Conservation (phyloP, 2,888 invertebrate species). For the Acrobasis repandana region DNA sequence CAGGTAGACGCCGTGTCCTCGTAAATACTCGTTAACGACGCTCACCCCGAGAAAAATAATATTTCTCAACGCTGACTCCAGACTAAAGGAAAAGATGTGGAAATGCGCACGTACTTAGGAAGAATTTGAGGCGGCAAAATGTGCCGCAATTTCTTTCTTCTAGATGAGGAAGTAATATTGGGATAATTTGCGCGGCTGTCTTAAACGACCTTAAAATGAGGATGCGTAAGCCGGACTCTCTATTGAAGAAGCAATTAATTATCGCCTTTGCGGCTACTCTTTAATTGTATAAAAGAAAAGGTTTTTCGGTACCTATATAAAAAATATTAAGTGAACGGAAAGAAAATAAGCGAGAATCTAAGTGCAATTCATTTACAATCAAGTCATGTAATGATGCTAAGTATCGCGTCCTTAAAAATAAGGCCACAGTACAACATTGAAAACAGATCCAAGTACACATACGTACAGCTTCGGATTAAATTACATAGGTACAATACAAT, state of each 20-base stretch:
- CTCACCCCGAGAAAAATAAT: slow-evolving; percentile 74
- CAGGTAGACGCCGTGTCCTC: slow-evolving; percentile 76
- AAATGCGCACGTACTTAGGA: slow-evolving; percentile 71
- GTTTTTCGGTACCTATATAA: not conserved
- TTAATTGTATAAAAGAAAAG: slow-evolving; percentile 13
- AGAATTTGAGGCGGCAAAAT: slow-evolving; percentile 66
- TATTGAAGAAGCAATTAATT: slow-evolving; percentile 21
- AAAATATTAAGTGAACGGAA: slow-evolving; percentile 5
- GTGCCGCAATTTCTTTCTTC: slow-evolving; percentile 53
- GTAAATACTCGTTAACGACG: slow-evolving; percentile 81
- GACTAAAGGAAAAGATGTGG: slow-evolving; percentile 64
- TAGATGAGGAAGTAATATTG: slow-evolving; percentile 58
- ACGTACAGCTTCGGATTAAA: too few relatives aligned
- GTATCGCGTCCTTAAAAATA: not conserved
- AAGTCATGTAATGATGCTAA: not conserved
- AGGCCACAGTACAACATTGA: too few relatives aligned
- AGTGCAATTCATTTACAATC: not conserved
- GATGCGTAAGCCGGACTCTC: slow-evolving; percentile 26
- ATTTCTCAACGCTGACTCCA: slow-evolving; percentile 70
- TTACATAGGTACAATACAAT: too few relatives aligned
- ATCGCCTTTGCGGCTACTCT: slow-evolving; percentile 12
- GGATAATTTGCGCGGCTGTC: slow-evolving; percentile 50
- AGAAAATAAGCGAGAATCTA: not conserved
- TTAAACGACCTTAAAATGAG: slow-evolving; percentile 36
- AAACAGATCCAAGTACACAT: too few relatives aligned